Evolutionary conservation across 2,113 vertebrate genomes (phyloP).

Genomic region (Oplegnathus fasciatus): DNA sequence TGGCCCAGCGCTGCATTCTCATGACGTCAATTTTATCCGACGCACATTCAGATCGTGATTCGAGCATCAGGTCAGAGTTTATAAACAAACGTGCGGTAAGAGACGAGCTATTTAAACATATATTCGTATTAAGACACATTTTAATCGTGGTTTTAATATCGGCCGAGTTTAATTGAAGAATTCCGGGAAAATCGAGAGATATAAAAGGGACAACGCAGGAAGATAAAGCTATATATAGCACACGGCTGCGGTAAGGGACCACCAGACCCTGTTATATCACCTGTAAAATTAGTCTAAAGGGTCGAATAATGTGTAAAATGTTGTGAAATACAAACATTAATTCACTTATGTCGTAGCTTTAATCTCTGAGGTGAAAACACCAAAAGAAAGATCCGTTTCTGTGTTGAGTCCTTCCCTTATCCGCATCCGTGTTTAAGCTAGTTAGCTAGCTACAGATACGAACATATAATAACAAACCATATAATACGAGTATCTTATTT

Average conservation of each 20-base stretch:
- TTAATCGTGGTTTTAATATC: background rate
- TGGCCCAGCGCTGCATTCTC: background rate
- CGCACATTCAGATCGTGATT: constrained; percentile 3
- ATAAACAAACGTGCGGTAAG: constrained; percentile 45
- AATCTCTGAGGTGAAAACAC: background rate
- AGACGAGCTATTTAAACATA: rapidly evolving
- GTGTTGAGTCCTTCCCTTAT: background rate
- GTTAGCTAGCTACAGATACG: background rate
- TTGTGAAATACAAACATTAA: background rate
- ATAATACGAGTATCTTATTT: background rate
- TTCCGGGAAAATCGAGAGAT: background rate
- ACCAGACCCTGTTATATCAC: background rate
- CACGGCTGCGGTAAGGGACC: rapidly evolving
- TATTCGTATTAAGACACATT: rapidly evolving
- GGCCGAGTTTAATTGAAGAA: background rate
- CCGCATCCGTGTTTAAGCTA: background rate
- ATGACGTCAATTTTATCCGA: constrained; percentile 67
- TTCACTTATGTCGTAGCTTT: rapidly evolving
- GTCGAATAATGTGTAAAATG: background rate
- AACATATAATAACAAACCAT: too few species aligned
- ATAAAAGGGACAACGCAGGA: background rate
- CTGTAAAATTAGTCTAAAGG: background rate
- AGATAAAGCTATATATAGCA: background rate
- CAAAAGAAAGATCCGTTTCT: rapidly evolving
- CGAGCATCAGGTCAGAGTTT: background rate